Evolutionary conservation across 2,113 vertebrate genomes (phyloP), one percentile per base, ranked within the genome.

Genomic region (Salvelinus sp.): DNA sequence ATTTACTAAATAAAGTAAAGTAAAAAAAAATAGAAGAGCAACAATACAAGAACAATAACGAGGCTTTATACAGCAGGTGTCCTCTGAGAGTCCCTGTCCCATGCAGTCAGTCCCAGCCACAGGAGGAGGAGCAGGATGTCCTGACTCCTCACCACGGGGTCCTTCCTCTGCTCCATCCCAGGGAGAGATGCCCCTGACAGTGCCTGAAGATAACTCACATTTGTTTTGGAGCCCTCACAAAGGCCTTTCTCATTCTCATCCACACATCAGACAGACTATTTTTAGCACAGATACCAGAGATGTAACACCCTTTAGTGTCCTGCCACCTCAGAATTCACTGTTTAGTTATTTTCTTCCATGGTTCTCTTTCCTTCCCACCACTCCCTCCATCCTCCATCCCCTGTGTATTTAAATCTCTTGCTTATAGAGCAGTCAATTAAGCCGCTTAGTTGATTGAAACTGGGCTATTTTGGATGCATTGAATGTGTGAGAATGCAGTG

Each of bases 141-240:
- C 30, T 30, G 22, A 47, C 16, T n/a, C 44, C 44, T 25, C 69
- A 2, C 89, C 78, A 72, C 85, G 60, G 91, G 90, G 82, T 81
- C 80, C 89, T 89, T 91, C 88, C 90, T 72, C 88, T 84, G 81
- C 70, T 80, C 79, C 79, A 74, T 70, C 85, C 75, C 76, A 38
- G 76, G 85, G 82, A 80, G 76, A 80, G 58, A 70, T 60, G 77
- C 81, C 86, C 84, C 88, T 54, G 44, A 87, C 72, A 80, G 79
- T 85, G 82, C 87, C 85, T 54, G 50, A 54, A 85, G 88, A 90
- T 89, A 88, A 80, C 0, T 16, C 68, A 66, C 48, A 76, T 93
- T 92, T 90, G 86, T 91, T 77, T 93, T 93, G 90, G 90, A 91
- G 68, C 64, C 73, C 62, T 63, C 75, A 88, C 89, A 91, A 88